A percentile compares a stretch with the other conserved stretches of the same genome.
Conservation (phyloP, 1,140 invertebrate genomes). For the Phocides pigmalion region DNA sequence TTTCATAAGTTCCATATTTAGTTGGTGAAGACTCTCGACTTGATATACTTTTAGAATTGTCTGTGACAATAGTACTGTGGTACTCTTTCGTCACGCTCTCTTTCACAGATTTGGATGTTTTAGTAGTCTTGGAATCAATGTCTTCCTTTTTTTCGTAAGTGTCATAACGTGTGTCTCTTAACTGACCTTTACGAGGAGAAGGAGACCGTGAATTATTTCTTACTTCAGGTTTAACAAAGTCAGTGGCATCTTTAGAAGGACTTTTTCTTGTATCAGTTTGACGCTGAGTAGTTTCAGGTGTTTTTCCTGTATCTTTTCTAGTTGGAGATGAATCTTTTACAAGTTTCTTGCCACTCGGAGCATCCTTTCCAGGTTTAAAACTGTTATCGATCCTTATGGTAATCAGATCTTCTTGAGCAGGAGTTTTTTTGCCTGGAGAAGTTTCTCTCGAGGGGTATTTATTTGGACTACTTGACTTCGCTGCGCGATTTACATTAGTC, state of each 20-base stretch:
- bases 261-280: constrained; percentile 20
- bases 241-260: constrained; percentile 39
- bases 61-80: not conserved
- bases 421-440: constrained; percentile 42
- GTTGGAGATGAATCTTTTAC: not conserved
- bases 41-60: constrained; percentile 8
- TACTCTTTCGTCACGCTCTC: constrained; percentile 15
- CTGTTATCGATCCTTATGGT: not conserved
- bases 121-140: not conserved
- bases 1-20: constrained; percentile 30
- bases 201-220: constrained; percentile 6
- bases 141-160: constrained; percentile 10
- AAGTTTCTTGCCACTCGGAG: not conserved
- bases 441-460: constrained; percentile 38
- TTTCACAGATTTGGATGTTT: not conserved
- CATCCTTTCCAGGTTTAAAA: not conserved
- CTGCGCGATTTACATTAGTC: not conserved
- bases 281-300: not conserved
- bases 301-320: constrained; percentile 6
- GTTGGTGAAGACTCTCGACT: constrained; percentile 17
- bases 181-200: constrained; percentile 5
- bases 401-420: not conserved
- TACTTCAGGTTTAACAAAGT: constrained; percentile 57
- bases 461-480: constrained; percentile 33
- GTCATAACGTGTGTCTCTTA: constrained; percentile 15